A percentile compares a stretch with the other conserved stretches of the same genome.
phyloP scores from a whole-genome alignment of 2,113 vertebrate genomes.

The Ginglymostoma cirratum region DNA sequence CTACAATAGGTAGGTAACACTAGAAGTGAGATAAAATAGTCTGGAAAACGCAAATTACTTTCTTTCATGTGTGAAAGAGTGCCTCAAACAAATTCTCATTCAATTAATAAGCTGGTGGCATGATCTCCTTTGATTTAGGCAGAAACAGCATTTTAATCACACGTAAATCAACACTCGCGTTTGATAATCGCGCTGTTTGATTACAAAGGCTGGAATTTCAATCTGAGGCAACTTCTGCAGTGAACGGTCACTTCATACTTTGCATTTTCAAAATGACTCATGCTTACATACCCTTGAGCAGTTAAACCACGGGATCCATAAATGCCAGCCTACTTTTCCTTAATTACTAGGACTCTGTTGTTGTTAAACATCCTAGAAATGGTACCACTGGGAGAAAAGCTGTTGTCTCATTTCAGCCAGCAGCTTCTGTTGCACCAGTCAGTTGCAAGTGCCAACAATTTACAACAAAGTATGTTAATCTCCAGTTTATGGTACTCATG shows the following conservation, averaged over 20 bases:
- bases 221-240: not conserved
- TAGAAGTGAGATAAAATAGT: not conserved
- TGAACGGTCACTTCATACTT: not conserved
- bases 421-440: conserved; percentile 14
- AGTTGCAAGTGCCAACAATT: conserved; percentile 20
- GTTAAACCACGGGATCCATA: not conserved
- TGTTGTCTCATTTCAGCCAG: conserved; percentile 36
- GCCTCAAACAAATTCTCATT: not conserved
- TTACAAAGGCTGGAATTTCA: not conserved
- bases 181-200: not conserved
- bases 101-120: not conserved
- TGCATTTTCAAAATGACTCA: not conserved
- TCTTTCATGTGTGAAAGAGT: not conserved
- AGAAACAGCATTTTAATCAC: not conserved
- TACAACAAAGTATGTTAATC: not conserved
- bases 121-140: not conserved
- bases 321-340: conserved; percentile 12
- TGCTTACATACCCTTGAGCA: not conserved
- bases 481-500: not conserved
- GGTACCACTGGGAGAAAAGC: conserved; percentile 30
- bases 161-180: no score
- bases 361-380: conserved; percentile 34
- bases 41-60: not conserved
- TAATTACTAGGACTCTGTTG: conserved; percentile 33
- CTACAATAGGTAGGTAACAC: not conserved